Percentiles rank a stretch among this genome's conserved stretches.
phyloP scores from a whole-genome alignment of 2,113 vertebrate species.

The Herpetotheres cachinnans region DNA sequence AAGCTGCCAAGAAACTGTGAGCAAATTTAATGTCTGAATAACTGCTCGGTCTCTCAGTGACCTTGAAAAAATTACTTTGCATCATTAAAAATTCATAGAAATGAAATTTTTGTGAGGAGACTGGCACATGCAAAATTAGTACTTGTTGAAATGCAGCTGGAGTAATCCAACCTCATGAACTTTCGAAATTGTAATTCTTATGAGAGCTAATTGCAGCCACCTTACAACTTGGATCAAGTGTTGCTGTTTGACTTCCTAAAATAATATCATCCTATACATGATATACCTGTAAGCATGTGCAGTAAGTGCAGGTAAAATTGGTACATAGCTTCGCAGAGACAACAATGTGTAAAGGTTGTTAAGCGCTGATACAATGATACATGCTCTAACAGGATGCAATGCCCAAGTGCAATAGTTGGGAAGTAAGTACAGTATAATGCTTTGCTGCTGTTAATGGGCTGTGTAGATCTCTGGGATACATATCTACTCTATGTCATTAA shows the following conservation, averaged over 20 bases:
- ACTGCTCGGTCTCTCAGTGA: slow-evolving; percentile 75
- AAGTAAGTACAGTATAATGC: background rate
- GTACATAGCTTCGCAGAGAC: background rate
- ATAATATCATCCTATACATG: background rate
- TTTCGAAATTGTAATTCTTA: slow-evolving; percentile 55
- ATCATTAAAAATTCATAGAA: slow-evolving; percentile 82
- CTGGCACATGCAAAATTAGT: slow-evolving; percentile 72
- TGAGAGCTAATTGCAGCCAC: slow-evolving; percentile 43
- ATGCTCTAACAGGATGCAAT: background rate
- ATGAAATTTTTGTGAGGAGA: slow-evolving; percentile 74
- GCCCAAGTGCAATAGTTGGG: background rate
- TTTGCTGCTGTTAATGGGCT: background rate
- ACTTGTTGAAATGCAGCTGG: slow-evolving; percentile 71
- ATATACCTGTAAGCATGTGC: background rate
- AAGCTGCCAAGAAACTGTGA: slow-evolving; percentile 77
- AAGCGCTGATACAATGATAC: accelerated
- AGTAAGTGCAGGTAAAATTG: background rate
- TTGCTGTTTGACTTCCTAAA: slow-evolving; percentile 51
- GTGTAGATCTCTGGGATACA: background rate
- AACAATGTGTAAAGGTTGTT: background rate
- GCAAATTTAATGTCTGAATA: slow-evolving; percentile 81
- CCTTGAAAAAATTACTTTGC: slow-evolving; percentile 80
- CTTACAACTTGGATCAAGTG: slow-evolving; percentile 44
- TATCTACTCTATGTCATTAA: background rate
- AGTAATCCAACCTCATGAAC: slow-evolving; percentile 57